Evolutionary conservation across 2,113 vertebrate species (phyloP), one percentile per base, ranked within the genome.

Genomic region (Gadus macrocephalus): DNA sequence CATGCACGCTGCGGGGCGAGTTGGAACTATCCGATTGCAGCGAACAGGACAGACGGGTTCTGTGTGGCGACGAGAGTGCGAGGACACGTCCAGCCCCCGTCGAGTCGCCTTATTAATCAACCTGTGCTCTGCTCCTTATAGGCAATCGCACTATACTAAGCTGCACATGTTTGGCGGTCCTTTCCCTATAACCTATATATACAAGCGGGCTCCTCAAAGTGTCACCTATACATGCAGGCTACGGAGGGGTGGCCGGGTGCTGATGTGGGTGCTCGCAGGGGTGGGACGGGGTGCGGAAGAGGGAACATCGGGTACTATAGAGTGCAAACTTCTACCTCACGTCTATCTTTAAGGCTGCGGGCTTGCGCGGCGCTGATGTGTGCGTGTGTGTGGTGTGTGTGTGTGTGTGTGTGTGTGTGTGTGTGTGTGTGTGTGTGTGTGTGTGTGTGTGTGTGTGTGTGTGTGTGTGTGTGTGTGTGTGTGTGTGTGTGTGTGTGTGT

Each of bases 41-140:
- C 19, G 79, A 86, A 87, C 87, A 79, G 83, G 88, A 85, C 86
- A 76, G 82, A 87, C 89, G 89, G 89, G 91, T 91, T 84, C 82
- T 75, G 67, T 5, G 35, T 4, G 68, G 67, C 68, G 61, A 64
- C n/a, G 9, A 15, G 16, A 5, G 15, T 12, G 31, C 62, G 15
- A 22, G 20, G n/a, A 19, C 59, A 60, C n/a, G 17, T 16, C 20
- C 59, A 49, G 42, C 42, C 42, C 42, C 42, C 42, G 11, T 49
- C 42, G 42, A 49, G 42, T 14, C 11, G 42, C 42, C 7, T 49
- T 49, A 49, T 49, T 49, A 14, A 12, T 49, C 42, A 49, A 49
- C 42, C 42, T 49, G 2, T 49, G 6, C 38, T 42, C 38, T 11
- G 42, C 42, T 9, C 42, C 42, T 49, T 49, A 49, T 9, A 14